phyloP scores from a whole-genome alignment of 2,797 vertebrate genomes.

The Cheirogaleus major region DNA sequence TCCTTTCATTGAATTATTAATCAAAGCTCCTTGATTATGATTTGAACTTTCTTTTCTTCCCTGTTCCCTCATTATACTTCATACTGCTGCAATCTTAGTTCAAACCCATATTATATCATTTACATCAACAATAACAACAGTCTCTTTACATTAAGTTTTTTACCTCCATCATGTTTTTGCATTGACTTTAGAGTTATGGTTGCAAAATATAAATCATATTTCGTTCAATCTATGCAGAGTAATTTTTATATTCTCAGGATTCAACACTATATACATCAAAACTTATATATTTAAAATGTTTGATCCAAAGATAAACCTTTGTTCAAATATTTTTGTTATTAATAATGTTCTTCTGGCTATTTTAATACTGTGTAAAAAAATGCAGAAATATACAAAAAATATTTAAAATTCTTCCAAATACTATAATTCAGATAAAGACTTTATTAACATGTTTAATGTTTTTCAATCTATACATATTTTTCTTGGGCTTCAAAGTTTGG shows the following conservation, averaged over 20 bases:
- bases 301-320: neutral
- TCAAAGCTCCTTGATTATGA: neutral
- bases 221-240: neutral
- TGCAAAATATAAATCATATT: neutral
- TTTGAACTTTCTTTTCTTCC: constrained; percentile 23
- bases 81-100: neutral
- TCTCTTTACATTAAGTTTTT: neutral
- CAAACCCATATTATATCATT: neutral
- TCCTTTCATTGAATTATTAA: neutral
- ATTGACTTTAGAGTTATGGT: neutral
- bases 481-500: neutral
- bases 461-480: neutral
- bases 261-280: neutral
- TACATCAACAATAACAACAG: neutral
- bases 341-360: neutral
- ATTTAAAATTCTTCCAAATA: neutral
- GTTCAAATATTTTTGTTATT: neutral
- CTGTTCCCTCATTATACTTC: neutral
- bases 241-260: neutral
- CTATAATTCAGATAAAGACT: neutral
- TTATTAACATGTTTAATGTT: neutral
- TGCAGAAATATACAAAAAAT: neutral
- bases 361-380: neutral
- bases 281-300: neutral
- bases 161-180: neutral